Conservation (phyloP, 2,888 invertebrate species). For the Thymelicus lineola region DNA sequence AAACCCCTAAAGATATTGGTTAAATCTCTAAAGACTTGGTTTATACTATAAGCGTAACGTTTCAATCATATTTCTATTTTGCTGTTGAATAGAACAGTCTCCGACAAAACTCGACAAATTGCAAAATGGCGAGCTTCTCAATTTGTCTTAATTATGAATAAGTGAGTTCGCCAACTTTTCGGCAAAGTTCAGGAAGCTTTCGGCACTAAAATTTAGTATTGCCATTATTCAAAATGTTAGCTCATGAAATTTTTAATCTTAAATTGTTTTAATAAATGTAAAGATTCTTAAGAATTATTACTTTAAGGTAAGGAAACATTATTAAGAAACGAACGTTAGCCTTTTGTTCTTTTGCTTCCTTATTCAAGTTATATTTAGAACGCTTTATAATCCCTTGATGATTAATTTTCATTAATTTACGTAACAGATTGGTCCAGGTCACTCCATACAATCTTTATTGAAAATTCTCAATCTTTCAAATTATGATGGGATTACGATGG, state of each 20-base stretch:
- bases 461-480: too few species aligned
- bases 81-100: constrained; percentile 6
- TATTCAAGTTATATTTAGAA: too few species aligned
- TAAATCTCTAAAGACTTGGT: not conserved
- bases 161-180: constrained; percentile 27
- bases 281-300: not conserved
- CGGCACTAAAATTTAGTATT: constrained; percentile 28
- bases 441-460: too few species aligned
- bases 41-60: not conserved
- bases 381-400: too few species aligned
- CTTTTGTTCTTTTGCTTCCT: too few species aligned
- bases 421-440: too few species aligned
- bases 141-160: constrained; percentile 32
- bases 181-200: constrained; percentile 24
- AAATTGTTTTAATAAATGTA: not conserved
- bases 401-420: too few species aligned
- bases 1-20: too few species aligned
- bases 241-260: constrained; percentile 8
- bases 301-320: too few species aligned
- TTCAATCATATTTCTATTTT: constrained; percentile 20
- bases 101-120: constrained; percentile 29
- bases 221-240: constrained; percentile 19
- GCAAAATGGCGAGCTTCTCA: constrained; percentile 14
- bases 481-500: too few species aligned
- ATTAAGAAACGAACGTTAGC: too few species aligned